These are phyloP conservation scores for Cettia cetti DNA, from an alignment of 2,113 vertebrate species.

Conservation along the genomic window DNA sequence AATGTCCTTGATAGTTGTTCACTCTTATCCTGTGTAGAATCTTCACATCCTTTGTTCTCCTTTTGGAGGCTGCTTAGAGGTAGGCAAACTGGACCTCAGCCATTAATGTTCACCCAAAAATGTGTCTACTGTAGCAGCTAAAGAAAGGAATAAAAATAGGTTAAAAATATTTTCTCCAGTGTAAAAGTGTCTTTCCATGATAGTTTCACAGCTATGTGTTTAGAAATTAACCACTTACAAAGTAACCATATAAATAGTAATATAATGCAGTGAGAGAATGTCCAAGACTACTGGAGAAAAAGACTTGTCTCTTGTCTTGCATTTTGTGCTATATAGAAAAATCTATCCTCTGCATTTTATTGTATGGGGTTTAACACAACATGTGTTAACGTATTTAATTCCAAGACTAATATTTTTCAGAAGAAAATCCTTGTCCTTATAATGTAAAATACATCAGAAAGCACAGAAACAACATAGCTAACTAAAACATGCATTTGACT, in stretches of 20 bases:
- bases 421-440: not conserved
- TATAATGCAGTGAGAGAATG: not conserved
- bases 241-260: not conserved
- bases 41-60: not conserved
- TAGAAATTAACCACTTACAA: not conserved
- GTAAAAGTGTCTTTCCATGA: not conserved
- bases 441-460: not conserved
- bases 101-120: not conserved
- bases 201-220: not conserved
- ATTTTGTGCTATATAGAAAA: not conserved
- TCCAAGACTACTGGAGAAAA: not conserved
- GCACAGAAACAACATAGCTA: not conserved
- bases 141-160: not conserved
- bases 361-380: not conserved
- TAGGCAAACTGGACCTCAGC: not conserved
- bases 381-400: not conserved
- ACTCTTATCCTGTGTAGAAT: not conserved
- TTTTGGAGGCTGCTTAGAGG: not conserved
- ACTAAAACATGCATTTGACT: not conserved
- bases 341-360: not conserved
- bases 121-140: not conserved
- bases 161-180: not conserved
- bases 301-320: not conserved
- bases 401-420: not conserved
- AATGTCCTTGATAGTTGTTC: not conserved